Conservation (phyloP, 2,797 vertebrate genomes). For the Thalassophryne amazonica region DNA sequence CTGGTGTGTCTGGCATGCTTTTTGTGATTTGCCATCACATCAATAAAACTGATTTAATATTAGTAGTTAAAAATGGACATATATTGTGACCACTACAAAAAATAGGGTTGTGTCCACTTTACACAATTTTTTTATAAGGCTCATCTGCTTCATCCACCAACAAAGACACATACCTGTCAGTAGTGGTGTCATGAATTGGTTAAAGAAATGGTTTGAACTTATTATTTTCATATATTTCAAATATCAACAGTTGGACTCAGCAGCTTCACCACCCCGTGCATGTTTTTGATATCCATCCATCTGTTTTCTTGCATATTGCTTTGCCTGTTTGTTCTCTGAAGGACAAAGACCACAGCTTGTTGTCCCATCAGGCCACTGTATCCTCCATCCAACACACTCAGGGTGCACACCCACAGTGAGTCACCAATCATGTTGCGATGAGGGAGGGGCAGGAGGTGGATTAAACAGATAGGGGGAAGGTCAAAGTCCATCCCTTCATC, state of each 20-base stretch:
- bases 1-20: too few relatives aligned
- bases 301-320: background rate
- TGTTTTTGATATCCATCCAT: background rate
- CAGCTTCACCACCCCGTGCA: background rate
- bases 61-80: too few relatives aligned
- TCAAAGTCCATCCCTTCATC: constrained; percentile 70
- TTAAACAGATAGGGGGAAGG: constrained; percentile 70
- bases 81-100: too few relatives aligned
- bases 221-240: background rate
- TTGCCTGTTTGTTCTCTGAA: constrained; percentile 35
- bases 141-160: too few relatives aligned
- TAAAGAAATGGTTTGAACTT: background rate
- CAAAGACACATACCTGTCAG: too few relatives aligned
- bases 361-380: constrained; percentile 31
- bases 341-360: constrained; percentile 55
- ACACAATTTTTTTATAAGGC: too few relatives aligned
- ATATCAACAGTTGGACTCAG: background rate
- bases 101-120: too few relatives aligned
- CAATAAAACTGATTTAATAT: too few relatives aligned
- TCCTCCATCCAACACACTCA: constrained; percentile 27
- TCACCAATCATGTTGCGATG: constrained; percentile 38
- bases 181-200: too few relatives aligned
- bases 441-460: background rate
- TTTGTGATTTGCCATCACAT: too few relatives aligned
- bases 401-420: constrained; percentile 38